Conservation (phyloP, 2,888 invertebrate genomes). For the Julus scandinavius region DNA sequence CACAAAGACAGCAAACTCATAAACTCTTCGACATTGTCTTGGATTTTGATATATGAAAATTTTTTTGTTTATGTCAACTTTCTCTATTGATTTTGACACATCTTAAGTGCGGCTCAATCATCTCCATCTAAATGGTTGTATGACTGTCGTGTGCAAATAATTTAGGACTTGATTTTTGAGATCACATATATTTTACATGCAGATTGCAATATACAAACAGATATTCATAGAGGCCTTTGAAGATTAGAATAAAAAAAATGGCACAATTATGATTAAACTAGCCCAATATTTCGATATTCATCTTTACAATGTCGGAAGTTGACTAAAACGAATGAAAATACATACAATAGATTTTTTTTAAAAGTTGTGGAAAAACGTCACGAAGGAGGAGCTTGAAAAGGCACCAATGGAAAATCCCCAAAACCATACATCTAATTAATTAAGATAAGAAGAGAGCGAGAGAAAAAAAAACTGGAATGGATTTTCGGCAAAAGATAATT, state of each 20-base stretch:
- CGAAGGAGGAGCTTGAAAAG: neutral
- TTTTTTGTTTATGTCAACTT: too few species aligned
- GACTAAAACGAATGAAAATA: neutral
- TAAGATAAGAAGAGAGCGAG: constrained; percentile 17
- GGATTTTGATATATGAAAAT: too few species aligned
- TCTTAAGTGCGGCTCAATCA: too few species aligned
- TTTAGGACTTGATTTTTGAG: too few species aligned
- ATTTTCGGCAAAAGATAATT: constrained; percentile 38
- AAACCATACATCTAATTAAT: constrained; percentile 21
- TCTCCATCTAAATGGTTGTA: too few species aligned
- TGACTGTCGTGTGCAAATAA: too few species aligned
- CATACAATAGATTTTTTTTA: neutral
- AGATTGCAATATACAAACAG: too few species aligned
- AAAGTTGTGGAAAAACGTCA: neutral
- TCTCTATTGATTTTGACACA: too few species aligned
- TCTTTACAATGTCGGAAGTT: neutral
- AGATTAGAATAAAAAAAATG: neutral
- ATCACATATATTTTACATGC: too few species aligned
- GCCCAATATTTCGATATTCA: neutral
- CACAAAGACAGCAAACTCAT: too few species aligned
- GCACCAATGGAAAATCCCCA: neutral
- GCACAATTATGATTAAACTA: neutral
- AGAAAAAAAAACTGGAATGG: neutral
- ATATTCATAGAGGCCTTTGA: too few species aligned
- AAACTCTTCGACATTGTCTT: too few species aligned